Conservation (phyloP, 2,113 vertebrate genomes). For the Phalacrocorax brasilianus region DNA sequence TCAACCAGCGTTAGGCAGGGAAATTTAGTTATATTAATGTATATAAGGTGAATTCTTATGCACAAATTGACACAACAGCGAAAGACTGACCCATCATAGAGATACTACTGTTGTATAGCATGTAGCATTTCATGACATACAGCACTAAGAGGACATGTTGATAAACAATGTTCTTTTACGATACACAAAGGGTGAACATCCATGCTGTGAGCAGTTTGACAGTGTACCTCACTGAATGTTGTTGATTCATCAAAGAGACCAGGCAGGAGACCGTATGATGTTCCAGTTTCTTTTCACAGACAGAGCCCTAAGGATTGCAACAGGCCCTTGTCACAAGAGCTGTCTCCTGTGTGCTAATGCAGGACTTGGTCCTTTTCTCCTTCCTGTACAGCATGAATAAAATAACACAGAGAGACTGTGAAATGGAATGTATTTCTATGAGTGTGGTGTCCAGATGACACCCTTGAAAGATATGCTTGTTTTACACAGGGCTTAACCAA, state of each 20-base stretch:
- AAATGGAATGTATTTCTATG: neutral
- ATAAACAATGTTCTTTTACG: neutral
- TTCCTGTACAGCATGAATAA: conserved; percentile 27
- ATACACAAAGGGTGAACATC: neutral
- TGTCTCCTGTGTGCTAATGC: neutral
- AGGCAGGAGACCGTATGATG: neutral
- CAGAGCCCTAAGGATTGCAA: neutral
- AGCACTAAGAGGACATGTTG: neutral
- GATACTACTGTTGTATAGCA: neutral
- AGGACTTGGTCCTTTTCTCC: neutral
- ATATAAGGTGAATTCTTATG: neutral
- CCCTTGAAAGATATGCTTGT: conserved; percentile 4
- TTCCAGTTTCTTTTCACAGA: neutral
- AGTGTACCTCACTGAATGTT: neutral
- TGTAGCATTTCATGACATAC: neutral
- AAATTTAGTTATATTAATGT: neutral
- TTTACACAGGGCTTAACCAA: conserved; percentile 31
- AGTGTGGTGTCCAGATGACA: neutral
- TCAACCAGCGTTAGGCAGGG: neutral
- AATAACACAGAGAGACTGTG: conserved; percentile 1
- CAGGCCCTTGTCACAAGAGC: neutral
- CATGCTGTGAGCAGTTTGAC: neutral
- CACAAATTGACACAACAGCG: neutral
- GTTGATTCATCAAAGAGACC: neutral
- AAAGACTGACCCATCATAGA: neutral